Conservation (phyloP, 2,113 vertebrate genomes). For the Tragulus kanchil region DNA sequence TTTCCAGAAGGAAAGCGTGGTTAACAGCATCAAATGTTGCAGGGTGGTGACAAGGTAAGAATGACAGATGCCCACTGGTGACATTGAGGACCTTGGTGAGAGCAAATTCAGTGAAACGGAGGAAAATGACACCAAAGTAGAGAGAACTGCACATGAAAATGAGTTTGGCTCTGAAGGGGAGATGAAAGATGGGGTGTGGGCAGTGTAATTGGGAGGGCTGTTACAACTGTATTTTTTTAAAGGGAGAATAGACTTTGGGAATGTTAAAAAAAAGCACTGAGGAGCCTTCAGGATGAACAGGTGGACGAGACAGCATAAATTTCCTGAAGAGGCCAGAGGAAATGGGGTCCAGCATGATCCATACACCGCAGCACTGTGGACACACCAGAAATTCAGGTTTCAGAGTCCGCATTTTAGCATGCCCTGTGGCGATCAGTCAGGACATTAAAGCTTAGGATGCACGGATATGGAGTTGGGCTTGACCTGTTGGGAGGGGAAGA, state of each 20-base stretch:
- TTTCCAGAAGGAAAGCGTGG: constrained; percentile 34
- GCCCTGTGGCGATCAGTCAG: background rate
- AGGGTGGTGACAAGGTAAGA: background rate
- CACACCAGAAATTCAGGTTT: background rate
- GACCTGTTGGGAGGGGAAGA: background rate
- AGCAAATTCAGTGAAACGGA: background rate
- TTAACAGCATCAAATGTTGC: background rate
- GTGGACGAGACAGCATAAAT: background rate
- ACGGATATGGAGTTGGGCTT: background rate
- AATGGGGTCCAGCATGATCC: background rate
- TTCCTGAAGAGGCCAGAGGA: background rate
- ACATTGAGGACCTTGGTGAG: background rate
- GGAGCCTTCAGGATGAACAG: background rate
- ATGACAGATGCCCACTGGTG: background rate
- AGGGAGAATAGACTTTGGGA: background rate
- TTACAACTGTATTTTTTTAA: background rate
- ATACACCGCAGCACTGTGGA: background rate
- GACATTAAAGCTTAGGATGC: background rate
- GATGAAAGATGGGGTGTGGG: background rate
- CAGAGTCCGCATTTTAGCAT: background rate
- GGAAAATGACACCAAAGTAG: background rate
- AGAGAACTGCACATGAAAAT: background rate
- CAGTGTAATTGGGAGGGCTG: background rate
- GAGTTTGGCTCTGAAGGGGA: background rate
- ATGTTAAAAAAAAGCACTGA: background rate